Evolutionary conservation across 1,140 invertebrate genomes (phyloP).

Genomic region (Brachionus paranguensis): DNA sequence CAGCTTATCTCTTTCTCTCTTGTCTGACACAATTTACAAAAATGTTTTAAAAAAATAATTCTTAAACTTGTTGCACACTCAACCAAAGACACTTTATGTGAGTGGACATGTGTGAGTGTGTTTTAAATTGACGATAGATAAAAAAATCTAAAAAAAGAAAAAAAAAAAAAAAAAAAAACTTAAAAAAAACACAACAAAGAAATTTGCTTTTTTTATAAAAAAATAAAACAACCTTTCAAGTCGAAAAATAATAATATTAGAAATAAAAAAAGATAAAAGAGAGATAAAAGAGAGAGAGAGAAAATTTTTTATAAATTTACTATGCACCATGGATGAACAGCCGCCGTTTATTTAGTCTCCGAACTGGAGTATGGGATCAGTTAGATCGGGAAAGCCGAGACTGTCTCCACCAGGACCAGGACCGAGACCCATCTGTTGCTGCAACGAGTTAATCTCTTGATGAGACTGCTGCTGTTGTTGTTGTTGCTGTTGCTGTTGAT

Average conservation of each 20-base stretch:
- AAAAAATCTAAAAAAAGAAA: too few species aligned
- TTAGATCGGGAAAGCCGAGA: conserved; percentile 18
- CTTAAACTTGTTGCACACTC: background rate
- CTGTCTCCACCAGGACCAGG: conserved; percentile 3
- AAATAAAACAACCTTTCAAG: background rate
- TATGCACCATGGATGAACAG: background rate
- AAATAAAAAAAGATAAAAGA: background rate
- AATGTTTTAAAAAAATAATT: background rate
- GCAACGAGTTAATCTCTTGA: background rate
- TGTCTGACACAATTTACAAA: background rate
- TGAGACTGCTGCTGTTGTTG: background rate
- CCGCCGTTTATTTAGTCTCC: background rate
- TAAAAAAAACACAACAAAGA: background rate
- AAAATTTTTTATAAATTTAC: background rate
- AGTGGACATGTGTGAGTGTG: too few species aligned
- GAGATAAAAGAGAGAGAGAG: background rate
- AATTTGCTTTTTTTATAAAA: background rate
- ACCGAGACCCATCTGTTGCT: background rate
- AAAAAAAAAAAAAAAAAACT: background rate
- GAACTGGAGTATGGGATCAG: conserved; percentile 10
- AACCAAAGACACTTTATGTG: background rate
- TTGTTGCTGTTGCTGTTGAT: background rate
- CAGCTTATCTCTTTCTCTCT: background rate
- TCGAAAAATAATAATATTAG: background rate
- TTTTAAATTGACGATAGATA: background rate